These are phyloP conservation scores for Pinna nobilis DNA, from an alignment of 1,140 invertebrate genomes.

Conservation along the genomic window DNA sequence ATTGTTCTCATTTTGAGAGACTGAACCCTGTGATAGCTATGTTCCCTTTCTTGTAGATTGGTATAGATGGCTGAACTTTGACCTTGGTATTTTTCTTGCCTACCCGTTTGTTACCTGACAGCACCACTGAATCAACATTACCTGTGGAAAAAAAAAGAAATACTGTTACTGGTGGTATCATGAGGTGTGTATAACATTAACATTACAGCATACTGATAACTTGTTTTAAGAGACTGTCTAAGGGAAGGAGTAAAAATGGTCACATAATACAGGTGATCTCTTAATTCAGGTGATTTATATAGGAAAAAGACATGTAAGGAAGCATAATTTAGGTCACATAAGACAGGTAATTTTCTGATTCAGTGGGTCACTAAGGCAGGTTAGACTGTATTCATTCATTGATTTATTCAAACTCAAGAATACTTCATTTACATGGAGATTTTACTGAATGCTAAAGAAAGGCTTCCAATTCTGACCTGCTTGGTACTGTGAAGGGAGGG, in stretches of 20 bases:
- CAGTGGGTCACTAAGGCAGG: too few species aligned
- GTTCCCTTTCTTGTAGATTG: conserved; percentile 67
- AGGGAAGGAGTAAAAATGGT: not conserved
- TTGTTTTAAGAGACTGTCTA: not conserved
- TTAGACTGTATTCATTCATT: too few species aligned
- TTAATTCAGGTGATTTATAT: too few species aligned
- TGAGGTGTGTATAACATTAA: not conserved
- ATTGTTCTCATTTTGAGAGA: conserved; percentile 39
- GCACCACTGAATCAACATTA: too few species aligned
- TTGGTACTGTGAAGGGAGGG: too few species aligned
- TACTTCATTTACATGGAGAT: too few species aligned
- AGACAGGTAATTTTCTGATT: too few species aligned
- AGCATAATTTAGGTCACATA: too few species aligned
- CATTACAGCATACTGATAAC: not conserved
- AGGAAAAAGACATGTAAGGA: too few species aligned
- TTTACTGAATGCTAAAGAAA: too few species aligned
- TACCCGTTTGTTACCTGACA: conserved; percentile 5
- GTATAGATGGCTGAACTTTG: conserved; percentile 64
- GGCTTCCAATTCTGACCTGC: too few species aligned
- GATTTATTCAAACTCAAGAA: too few species aligned
- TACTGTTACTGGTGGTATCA: not conserved
- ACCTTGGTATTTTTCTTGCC: conserved; percentile 7
- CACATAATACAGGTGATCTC: not conserved
- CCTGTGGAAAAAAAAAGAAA: not conserved
- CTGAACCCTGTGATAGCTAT: conserved; percentile 67